Base-by-base conservation (phyloP, 2,113 vertebrate species). In the Poicephalus gulielmi region DNA sequence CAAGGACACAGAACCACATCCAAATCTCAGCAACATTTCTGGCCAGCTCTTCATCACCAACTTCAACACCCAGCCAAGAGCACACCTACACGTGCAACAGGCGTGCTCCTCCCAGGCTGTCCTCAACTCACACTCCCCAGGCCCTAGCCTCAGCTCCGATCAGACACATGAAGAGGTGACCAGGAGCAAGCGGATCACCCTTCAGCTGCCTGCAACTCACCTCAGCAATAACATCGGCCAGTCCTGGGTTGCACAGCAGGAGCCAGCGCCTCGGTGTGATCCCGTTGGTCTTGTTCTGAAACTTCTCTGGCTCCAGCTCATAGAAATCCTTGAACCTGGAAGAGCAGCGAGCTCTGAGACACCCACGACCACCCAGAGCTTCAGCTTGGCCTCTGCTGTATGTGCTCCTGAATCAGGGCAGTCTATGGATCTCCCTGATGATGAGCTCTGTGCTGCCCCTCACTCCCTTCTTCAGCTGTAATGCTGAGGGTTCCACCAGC, bases 221-320 rank as follows among this genome's bases (percentile, higher is more conserved):
- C 98, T 99, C 98, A 47, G 98, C 97, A 27, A 99, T 98, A 90
- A 98, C 52, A 0, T 99, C 98, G 0, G 99, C 98, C 33, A 99
- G 98, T 23, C 99, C 99, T 0, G 98, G 99, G 96, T 99, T 99
- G 82, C 98, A 99, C 49, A 99, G 97, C 78, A 99, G 96, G n/a
- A 99, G 98, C 99, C 99, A 99, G 68, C 98, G 98, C 20, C 98
- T 97, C 0, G 99, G 98, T 0, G 98, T 99, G 96, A 99, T 98
- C 27, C 99, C 99, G 0, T 99, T 99, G 0, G 98, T 99, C 97
- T 99, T 99, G 91, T 99, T 99, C 97, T 99, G 99, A 94, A 99
- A 99, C 94, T 99, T 99, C 76, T 98, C 96, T 0, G 98, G 98
- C 52, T 99, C 98, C 57, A 99, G 74, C 17, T 99, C 98, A 8